Evolutionary conservation across 2,888 invertebrate species (phyloP), one percentile per base, ranked within the genome.

Genomic region (Alitta virens): DNA sequence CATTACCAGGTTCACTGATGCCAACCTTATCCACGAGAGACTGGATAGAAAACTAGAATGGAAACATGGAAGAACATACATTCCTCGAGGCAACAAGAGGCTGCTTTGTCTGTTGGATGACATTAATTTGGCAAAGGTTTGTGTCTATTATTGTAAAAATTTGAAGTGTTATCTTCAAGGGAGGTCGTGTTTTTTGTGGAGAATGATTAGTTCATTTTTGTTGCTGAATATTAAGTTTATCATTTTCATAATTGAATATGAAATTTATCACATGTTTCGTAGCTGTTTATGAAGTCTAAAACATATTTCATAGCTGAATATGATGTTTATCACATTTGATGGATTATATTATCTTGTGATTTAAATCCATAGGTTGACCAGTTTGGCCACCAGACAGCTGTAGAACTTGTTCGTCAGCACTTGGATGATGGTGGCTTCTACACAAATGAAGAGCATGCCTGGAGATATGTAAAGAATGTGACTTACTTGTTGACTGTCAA

Each of bases 391-490:
- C 81, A 82, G 74, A 77, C 81, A 7, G 78, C 80, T 5, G 71
- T 75, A 33, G 82, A 82, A 68, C 69, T 82, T 60, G 70, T 81
- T 2, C 68, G 82, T 50, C 78, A 82, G 66, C 81, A 80, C 66
- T 72, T 81, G 53, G 81, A 82, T 65, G 78, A 79, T 58, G 80
- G 80, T 26, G 80, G 82, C 1, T 78, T 79, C 65, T 80, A 81
- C 69, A 73, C 75, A 61, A 73, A 74, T 42, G 69, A 71, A 53
- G 73, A 63, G 7, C 75, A 78, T 62, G 67, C 71, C n/a, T 81
- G 81, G 81, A 70, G 77, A 62, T 78, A 78, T 46, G 75, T 80
- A 27, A 78, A 78, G 66, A 78, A 76, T 64, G 78, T 81, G 7
- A 78, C 77, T 23, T 81, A 79, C 62, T 75, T 81, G 33, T 75